Conservation (phyloP, 2,888 invertebrate species). For the Machimus atricapillus region DNA sequence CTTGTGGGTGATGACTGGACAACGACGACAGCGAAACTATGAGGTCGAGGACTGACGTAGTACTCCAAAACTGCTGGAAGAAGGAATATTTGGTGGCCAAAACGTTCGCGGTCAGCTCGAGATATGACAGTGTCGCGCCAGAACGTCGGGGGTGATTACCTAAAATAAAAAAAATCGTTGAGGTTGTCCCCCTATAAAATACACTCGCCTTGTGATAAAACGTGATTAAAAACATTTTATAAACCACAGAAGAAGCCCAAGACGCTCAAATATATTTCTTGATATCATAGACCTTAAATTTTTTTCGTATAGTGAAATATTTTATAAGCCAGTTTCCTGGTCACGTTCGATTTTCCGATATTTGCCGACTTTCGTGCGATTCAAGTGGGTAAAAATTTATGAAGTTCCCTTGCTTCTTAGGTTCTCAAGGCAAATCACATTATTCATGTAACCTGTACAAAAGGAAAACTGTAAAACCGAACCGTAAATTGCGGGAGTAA, state of each 20-base stretch:
- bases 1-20: background rate
- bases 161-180: background rate
- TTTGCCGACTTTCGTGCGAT: background rate
- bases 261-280: background rate
- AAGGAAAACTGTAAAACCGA: background rate
- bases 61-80: background rate
- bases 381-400: background rate
- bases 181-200: background rate
- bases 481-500: background rate
- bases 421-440: background rate
- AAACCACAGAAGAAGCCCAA: background rate
- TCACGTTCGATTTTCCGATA: background rate
- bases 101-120: background rate
- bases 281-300: background rate
- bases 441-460: background rate
- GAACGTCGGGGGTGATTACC: background rate
- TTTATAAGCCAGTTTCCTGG: background rate
- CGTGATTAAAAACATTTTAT: background rate
- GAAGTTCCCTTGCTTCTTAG: background rate
- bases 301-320: background rate
- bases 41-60: background rate
- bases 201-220: background rate
- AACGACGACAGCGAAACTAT: background rate
- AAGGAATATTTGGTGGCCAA: background rate
- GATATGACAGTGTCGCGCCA: background rate